Conservation (phyloP, 2,797 vertebrate genomes). For the Tapera naevia region DNA sequence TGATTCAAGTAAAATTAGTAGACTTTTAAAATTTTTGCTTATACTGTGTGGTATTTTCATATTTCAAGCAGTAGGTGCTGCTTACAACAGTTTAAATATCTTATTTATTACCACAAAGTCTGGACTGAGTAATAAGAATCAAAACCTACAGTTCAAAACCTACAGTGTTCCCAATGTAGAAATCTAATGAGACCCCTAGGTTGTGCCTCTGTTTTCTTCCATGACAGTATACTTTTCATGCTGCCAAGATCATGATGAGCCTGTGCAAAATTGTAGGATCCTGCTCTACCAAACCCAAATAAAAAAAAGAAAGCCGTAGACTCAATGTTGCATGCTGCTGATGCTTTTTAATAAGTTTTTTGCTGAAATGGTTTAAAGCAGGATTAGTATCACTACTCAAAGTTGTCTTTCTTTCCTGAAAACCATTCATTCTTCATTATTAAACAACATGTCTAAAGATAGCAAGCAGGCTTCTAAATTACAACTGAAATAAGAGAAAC, state of each 20-base stretch:
- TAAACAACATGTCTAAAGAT: neutral
- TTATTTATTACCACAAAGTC: neutral
- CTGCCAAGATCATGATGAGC: neutral
- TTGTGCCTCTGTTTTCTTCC: neutral
- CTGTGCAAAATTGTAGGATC: neutral
- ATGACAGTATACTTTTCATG: neutral
- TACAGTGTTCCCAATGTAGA: neutral
- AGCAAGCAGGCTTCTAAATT: neutral
- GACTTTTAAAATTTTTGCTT: neutral
- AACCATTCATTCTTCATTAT: neutral
- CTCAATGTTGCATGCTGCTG: neutral
- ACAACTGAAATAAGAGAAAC: neutral
- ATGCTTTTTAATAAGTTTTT: neutral
- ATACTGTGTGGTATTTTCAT: neutral
- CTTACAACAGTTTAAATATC: neutral
- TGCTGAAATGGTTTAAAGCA: neutral
- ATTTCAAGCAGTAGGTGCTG: neutral
- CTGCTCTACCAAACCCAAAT: neutral
- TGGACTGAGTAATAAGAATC: neutral
- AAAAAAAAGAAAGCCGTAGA: neutral
- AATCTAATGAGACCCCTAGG: neutral
- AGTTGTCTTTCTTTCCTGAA: neutral
- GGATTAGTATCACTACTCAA: neutral
- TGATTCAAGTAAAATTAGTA: neutral
- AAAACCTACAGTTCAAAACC: neutral